These are phyloP conservation scores for Phenganax subtilis DNA, from an alignment of 92 coral and sea anemone species.

Conservation along the genomic window DNA sequence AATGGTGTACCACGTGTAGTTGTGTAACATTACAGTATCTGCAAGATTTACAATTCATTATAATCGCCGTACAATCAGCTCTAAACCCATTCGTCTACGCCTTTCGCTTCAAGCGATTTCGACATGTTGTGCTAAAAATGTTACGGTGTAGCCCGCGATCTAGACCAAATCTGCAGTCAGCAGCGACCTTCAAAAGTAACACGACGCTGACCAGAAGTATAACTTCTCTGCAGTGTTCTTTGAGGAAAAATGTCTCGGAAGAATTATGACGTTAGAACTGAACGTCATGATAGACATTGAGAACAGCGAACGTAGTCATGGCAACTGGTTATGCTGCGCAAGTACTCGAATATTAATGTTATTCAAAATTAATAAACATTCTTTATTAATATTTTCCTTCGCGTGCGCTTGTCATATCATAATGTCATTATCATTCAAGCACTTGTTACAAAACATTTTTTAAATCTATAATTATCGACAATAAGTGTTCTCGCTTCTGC, in stretches of 20 bases:
- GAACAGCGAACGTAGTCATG: too few species aligned
- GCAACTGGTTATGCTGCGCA: too few species aligned
- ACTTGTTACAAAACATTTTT: too few species aligned
- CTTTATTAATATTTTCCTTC: too few species aligned
- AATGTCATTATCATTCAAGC: too few species aligned
- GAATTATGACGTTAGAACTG: background rate
- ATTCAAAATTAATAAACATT: too few species aligned
- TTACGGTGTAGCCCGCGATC: constrained; percentile 6
- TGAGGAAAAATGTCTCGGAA: background rate
- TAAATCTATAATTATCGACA: too few species aligned
- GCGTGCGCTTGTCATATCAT: too few species aligned
- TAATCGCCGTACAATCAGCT: constrained; percentile 34
- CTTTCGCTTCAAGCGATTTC: constrained; percentile 29
- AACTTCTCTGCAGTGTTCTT: background rate
- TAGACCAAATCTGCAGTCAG: background rate
- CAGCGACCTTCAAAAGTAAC: constrained; percentile 10
- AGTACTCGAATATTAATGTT: too few species aligned
- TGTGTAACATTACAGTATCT: background rate
- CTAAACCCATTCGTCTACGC: constrained; percentile 45
- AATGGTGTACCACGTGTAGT: constrained; percentile 30
- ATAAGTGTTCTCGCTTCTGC: too few species aligned
- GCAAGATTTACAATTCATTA: constrained; percentile 26
- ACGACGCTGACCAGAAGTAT: constrained; percentile 20
- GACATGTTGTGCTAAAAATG: constrained; percentile 14
- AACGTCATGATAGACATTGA: too few species aligned